phyloP scores from a whole-genome alignment of 2,888 invertebrate genomes.

The Beris chalybata region DNA sequence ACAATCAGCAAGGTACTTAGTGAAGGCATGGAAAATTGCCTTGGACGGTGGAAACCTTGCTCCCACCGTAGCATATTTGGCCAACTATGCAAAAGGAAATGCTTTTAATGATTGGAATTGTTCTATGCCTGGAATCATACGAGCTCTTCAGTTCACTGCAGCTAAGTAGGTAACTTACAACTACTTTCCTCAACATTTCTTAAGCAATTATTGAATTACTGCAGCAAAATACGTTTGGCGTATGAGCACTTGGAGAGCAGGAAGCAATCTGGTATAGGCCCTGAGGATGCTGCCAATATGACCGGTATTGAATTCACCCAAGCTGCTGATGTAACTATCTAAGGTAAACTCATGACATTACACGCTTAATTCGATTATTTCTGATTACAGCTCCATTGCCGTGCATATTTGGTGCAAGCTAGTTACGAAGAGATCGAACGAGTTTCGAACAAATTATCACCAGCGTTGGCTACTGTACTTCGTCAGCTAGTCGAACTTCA shows the following conservation, averaged over 20 bases:
- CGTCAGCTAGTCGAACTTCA: constrained; percentile 76
- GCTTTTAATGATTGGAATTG: constrained; percentile 50
- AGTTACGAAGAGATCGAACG: constrained; percentile 65
- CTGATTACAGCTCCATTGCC: constrained; percentile 72
- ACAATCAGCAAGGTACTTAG: constrained; percentile 84
- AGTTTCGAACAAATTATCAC: constrained; percentile 60
- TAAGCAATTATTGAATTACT: constrained; percentile 25
- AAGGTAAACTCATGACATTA: too few relatives aligned
- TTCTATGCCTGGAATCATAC: constrained; percentile 54
- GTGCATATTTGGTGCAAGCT: constrained; percentile 74
- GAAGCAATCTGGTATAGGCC: constrained; percentile 64
- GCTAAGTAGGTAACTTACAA: constrained; percentile 53
- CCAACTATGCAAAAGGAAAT: constrained; percentile 40
- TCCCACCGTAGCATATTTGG: constrained; percentile 73
- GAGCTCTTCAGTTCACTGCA: constrained; percentile 59
- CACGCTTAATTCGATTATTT: too few relatives aligned
- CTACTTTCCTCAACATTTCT: not conserved
- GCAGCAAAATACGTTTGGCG: constrained; percentile 72
- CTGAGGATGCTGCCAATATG: constrained; percentile 86
- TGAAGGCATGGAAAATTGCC: constrained; percentile 77
- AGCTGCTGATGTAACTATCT: constrained; percentile 72
- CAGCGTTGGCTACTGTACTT: constrained; percentile 66
- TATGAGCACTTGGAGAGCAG: constrained; percentile 71
- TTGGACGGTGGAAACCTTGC: constrained; percentile 63
- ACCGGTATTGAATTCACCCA: constrained; percentile 80